Evolutionary conservation across 2,888 invertebrate species (phyloP).

Genomic region (Didymodactylos carnosus): DNA sequence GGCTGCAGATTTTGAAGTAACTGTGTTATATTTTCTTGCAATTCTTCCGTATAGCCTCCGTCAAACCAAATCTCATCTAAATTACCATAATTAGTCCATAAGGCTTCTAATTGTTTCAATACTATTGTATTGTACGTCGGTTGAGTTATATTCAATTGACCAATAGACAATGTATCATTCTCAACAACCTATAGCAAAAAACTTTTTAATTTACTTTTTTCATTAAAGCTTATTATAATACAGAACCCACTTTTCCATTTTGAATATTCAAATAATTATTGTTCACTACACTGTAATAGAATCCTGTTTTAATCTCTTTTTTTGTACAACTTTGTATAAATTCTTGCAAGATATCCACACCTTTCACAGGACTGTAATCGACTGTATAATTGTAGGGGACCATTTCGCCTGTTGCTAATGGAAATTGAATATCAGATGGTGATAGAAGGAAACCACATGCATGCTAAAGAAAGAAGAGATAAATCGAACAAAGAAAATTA

Average conservation of each 20-base stretch:
- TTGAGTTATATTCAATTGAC: neutral
- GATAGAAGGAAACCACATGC: neutral
- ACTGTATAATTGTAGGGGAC: neutral
- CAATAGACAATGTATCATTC: neutral
- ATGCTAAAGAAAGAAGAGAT: too few relatives aligned
- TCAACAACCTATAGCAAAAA: too few relatives aligned
- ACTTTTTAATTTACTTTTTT: too few relatives aligned
- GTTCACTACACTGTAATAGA: neutral
- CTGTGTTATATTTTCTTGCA: neutral
- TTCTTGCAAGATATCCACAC: neutral
- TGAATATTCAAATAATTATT: neutral
- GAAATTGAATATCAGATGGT: neutral
- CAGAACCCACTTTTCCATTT: neutral
- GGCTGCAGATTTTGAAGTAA: neutral
- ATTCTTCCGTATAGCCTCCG: neutral
- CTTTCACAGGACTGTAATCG: neutral
- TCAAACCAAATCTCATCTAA: neutral
- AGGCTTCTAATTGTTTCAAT: neutral
- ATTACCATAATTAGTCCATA: neutral
- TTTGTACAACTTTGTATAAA: neutral
- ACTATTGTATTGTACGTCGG: neutral
- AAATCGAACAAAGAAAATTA: too few relatives aligned
- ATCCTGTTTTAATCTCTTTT: neutral
- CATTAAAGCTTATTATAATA: neutral
- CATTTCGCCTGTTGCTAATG: neutral